A percentile compares a stretch with the other conserved stretches of the same genome.
Evolutionary conservation across 2,888 invertebrate genomes (phyloP).

Genomic region (Dusona sp.): DNA sequence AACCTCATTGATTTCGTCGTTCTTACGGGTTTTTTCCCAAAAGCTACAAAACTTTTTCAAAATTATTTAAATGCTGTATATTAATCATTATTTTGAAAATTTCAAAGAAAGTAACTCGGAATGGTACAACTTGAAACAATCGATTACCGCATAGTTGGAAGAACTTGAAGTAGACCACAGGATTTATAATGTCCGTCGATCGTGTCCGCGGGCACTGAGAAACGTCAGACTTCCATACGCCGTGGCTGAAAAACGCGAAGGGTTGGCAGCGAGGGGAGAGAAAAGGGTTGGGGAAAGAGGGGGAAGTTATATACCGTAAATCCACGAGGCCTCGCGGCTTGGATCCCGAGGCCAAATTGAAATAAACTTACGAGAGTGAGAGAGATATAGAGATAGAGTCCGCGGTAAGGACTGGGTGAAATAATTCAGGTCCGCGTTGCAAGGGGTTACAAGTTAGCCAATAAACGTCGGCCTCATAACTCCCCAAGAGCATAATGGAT

Average conservation of each 20-base stretch:
- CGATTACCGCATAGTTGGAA: constrained; percentile 46
- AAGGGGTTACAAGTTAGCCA: constrained; percentile 78
- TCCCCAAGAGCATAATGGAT: constrained; percentile 75
- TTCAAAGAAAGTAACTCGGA: background rate
- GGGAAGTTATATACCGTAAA: constrained; percentile 63
- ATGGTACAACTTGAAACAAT: constrained; percentile 34
- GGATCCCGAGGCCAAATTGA: constrained; percentile 75
- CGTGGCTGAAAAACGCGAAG: constrained; percentile 26
- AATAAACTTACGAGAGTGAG: constrained; percentile 76
- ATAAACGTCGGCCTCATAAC: constrained; percentile 80
- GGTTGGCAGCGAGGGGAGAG: background rate
- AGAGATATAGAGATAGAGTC: constrained; percentile 59
- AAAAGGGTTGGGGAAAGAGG: background rate
- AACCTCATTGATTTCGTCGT: background rate
- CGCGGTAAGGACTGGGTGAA: constrained; percentile 72
- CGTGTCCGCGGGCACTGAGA: constrained; percentile 49
- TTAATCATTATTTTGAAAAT: background rate
- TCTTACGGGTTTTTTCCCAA: background rate
- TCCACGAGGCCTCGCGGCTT: constrained; percentile 62
- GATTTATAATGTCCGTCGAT: constrained; percentile 52
- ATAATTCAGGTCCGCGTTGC: constrained; percentile 75
- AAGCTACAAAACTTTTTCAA: background rate
- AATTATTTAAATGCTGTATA: background rate
- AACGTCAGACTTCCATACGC: constrained; percentile 51
- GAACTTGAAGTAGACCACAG: constrained; percentile 35